Percentiles rank a stretch among this genome's conserved stretches.
Evolutionary conservation across 53 echinoderm and acorn worm genomes (phyloP).

Genomic region (Echinarachnius parma): DNA sequence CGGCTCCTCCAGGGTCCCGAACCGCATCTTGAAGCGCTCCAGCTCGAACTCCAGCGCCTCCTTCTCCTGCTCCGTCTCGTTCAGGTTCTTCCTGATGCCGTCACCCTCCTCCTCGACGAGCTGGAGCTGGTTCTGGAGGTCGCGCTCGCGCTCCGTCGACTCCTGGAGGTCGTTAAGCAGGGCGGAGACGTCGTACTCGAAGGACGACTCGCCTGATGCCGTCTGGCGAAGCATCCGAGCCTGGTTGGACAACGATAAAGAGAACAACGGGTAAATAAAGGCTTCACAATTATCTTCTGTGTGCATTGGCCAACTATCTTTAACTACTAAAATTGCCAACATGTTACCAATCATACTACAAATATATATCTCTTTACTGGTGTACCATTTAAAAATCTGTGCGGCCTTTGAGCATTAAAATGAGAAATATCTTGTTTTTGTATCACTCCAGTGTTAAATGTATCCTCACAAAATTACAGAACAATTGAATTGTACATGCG

Average conservation of each 20-base stretch:
- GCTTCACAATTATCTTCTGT: not conserved
- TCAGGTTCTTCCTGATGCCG: constrained; percentile 74
- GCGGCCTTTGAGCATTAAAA: too few species aligned
- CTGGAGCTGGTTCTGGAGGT: constrained; percentile 93
- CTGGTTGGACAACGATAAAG: constrained; percentile 21
- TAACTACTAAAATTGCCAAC: too few species aligned
- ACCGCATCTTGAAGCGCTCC: constrained; percentile 94
- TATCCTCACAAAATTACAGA: too few species aligned
- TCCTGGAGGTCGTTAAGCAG: constrained; percentile 89
- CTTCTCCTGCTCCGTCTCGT: constrained; percentile 76
- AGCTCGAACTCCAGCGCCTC: constrained; percentile 92
- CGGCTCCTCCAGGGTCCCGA: constrained; percentile 91
- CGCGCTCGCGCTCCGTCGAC: constrained; percentile 83
- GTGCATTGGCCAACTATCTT: too few species aligned
- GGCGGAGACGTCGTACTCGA: constrained; percentile 83
- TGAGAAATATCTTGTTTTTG: too few species aligned
- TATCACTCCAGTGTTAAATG: too few species aligned
- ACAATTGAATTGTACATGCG: too few species aligned
- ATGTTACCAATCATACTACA: too few species aligned
- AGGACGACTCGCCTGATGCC: constrained; percentile 60
- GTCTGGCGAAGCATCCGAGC: constrained; percentile 67
- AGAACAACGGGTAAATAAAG: not conserved
- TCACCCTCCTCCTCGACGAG: constrained; percentile 90
- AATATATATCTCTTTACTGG: too few species aligned
- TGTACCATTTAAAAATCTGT: too few species aligned